Evolutionary conservation across 2,113 vertebrate species (phyloP), one percentile per base, ranked within the genome.

Genomic region (Poeciliopsis retropinna): DNA sequence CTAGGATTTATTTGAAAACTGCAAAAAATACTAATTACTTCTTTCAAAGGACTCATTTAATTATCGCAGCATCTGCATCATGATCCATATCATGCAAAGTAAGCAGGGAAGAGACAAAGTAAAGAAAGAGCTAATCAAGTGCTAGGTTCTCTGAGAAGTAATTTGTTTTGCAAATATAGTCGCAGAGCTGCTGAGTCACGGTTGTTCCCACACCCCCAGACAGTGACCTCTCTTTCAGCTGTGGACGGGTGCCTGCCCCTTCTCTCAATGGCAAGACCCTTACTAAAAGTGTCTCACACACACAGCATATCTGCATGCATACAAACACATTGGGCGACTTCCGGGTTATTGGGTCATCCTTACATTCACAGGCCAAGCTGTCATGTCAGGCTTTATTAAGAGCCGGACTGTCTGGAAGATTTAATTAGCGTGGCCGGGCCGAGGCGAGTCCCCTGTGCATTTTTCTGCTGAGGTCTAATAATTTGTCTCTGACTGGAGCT

Each of bases 211-310:
- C 72, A 94, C 67, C 89, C 91, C 81, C 51, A 22, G 65, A 81
- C 80, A 76, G 60, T 89, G 91, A 92, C 91, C 91, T 87, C 82
- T 85, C 70, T 79, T 69, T 70, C 74, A 62, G 74, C 44, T 74
- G 76, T 81, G 90, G 89, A 93, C 92, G 91, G 91, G 92, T 93
- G 90, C 90, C 92, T 88, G 72, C 76, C 87, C 84, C 72, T 66
- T 73, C 72, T 70, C 87, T 76, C 82, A 60, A 19, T 70, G 78
- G 41, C 76, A 71, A 76, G 76, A 85, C 72, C 84, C 67, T 44
- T 22, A 68, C 67, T 64, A 27, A 47, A 30, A 73, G 72, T 79
- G 54, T 72, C 75, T n/a, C 69, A 77, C 76, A 83, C 69, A 83
- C 37, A 68, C 67, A 70, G 72, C 54, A 81, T 57, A 76, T 62